A percentile compares a stretch with the other conserved stretches of the same genome.
phyloP scores from a whole-genome alignment of 2,888 invertebrate genomes.

The Galeopsomyia nigrocyanea region DNA sequence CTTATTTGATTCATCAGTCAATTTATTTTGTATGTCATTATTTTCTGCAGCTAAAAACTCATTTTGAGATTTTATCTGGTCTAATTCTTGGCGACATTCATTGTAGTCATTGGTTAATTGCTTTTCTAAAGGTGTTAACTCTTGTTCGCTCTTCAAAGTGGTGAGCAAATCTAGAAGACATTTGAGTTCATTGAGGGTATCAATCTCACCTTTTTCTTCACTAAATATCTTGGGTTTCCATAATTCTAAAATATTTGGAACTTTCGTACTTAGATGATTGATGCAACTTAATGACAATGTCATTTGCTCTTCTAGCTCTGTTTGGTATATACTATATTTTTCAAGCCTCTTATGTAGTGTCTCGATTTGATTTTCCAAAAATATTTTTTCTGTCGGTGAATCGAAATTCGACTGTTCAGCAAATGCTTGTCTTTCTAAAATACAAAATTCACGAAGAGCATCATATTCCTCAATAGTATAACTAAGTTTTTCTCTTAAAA shows the following conservation, averaged over 20 bases:
- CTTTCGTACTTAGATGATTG: constrained; percentile 16
- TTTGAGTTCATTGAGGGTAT: constrained; percentile 24
- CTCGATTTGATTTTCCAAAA: constrained; percentile 38
- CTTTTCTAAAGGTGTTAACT: constrained; percentile 39
- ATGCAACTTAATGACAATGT: constrained; percentile 35
- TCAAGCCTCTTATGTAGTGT: constrained; percentile 28
- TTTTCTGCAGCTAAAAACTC: constrained; percentile 42
- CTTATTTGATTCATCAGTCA: constrained; percentile 38
- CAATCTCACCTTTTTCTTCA: constrained; percentile 22
- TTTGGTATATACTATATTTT: constrained; percentile 29
- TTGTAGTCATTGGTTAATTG: constrained; percentile 45
- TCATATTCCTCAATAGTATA: constrained; percentile 71
- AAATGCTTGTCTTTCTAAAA: constrained; percentile 73
- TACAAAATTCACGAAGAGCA: constrained; percentile 73
- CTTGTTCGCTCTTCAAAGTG: constrained; percentile 31
- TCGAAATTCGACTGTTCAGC: constrained; percentile 56
- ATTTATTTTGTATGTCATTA: constrained; percentile 31
- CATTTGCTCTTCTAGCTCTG: constrained; percentile 39
- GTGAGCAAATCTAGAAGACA: constrained; percentile 24
- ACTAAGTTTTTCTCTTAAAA: constrained; percentile 66
- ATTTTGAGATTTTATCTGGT: constrained; percentile 30
- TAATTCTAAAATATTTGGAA: constrained; percentile 32
- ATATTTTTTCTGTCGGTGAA: constrained; percentile 30
- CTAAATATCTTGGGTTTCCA: constrained; percentile 31
- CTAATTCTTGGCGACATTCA: constrained; percentile 33